Evolutionary conservation across 2,888 invertebrate genomes (phyloP).

Genomic region (Hartigia nigra): DNA sequence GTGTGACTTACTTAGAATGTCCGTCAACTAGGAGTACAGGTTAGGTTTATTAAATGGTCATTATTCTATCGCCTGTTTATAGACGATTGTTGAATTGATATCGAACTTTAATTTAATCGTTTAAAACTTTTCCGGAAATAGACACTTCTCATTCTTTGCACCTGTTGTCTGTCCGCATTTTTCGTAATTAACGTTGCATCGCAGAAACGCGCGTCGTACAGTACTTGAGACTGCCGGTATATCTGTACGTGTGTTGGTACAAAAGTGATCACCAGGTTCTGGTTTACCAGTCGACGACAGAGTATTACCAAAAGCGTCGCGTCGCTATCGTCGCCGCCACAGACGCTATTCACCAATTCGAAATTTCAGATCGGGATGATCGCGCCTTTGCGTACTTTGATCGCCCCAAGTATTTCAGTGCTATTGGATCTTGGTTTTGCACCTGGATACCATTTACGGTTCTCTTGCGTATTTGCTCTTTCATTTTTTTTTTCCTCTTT

Average conservation of each 20-base stretch:
- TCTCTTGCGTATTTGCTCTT: constrained; percentile 20
- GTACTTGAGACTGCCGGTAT: background rate
- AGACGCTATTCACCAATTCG: constrained; percentile 14
- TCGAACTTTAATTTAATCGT: background rate
- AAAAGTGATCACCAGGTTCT: background rate
- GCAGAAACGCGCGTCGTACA: background rate
- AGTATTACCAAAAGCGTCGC: constrained; percentile 35
- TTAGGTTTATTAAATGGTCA: background rate
- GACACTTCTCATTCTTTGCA: background rate
- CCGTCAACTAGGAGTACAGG: background rate
- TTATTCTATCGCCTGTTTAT: background rate
- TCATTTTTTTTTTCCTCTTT: background rate
- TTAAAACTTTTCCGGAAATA: background rate
- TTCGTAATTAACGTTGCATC: background rate
- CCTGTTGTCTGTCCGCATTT: background rate
- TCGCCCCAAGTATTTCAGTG: constrained; percentile 29
- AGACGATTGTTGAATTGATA: background rate
- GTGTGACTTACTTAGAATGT: background rate
- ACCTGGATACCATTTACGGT: constrained; percentile 48
- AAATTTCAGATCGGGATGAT: constrained; percentile 35
- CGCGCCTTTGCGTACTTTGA: constrained; percentile 28
- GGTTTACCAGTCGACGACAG: constrained; percentile 11
- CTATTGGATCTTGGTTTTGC: constrained; percentile 32
- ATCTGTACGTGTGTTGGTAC: background rate
- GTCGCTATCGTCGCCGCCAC: constrained; percentile 16